These are phyloP conservation scores for Lynx canadensis DNA, from an alignment of 2,113 vertebrate species.

Conservation along the genomic window DNA sequence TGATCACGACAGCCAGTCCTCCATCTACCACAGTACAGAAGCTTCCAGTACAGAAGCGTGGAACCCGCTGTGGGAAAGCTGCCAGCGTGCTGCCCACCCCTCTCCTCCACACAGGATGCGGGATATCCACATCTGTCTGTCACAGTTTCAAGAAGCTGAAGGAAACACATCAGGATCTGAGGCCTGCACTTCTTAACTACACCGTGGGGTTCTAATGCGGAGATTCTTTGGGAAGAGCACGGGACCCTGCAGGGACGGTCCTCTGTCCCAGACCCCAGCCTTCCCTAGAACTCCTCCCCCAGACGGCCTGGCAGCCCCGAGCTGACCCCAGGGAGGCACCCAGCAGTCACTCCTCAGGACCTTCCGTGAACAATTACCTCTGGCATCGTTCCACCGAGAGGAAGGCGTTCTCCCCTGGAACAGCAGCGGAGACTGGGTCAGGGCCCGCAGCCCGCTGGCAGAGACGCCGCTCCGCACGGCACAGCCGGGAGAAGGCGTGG, in stretches of 20 bases:
- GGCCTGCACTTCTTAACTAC: not conserved
- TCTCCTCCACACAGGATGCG: not conserved
- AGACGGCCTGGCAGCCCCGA: not conserved
- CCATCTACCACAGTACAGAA: too few relatives aligned
- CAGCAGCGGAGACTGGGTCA: slow-evolving; percentile 94
- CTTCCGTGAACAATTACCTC: slow-evolving; percentile 69
- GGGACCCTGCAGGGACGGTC: not conserved
- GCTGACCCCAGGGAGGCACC: too few relatives aligned
- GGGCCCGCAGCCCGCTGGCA: slow-evolving; percentile 91
- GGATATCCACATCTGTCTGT: too few relatives aligned
- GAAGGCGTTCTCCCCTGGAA: slow-evolving; percentile 85
- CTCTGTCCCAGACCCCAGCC: not conserved
- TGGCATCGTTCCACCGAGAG: slow-evolving; percentile 68
- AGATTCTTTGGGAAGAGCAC: not conserved
- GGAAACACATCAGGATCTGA: not conserved
- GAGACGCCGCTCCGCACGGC: slow-evolving; percentile 85
- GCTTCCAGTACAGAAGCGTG: too few relatives aligned
- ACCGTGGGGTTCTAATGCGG: not conserved
- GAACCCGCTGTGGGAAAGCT: not conserved
- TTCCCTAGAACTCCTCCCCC: not conserved
- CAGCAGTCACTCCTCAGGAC: not conserved
- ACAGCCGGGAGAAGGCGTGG: slow-evolving; percentile 86
- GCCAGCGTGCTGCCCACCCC: not conserved
- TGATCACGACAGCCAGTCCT: not conserved
- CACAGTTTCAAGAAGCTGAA: not conserved